Base-by-base conservation (phyloP, 2,797 vertebrate species). In the Poecilia gillii region DNA sequence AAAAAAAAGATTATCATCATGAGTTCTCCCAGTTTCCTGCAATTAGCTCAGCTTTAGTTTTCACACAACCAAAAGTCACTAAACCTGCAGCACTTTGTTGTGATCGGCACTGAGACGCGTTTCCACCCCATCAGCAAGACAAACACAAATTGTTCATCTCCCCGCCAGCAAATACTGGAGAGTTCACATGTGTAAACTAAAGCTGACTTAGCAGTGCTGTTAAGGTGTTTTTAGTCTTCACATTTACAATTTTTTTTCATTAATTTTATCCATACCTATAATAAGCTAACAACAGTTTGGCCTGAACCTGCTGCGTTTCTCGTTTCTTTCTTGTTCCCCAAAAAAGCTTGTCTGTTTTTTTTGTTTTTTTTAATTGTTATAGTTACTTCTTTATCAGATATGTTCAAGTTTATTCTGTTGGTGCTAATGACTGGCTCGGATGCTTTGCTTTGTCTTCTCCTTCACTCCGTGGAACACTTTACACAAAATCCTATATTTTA, bases 1-100 rank as follows among this genome's bases (percentile, higher is more conserved):
- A 51, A 25, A 53, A 9, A 77, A 77, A 76, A 80, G 68, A 86
- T 90, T 77, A 82, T 78, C 43, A 80, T 79, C 51, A 86, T 85
- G 28, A 53, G 45, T 72, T 78, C 83, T 83, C 41, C 31, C 23
- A 36, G 82, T 78, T 86, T 91, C 81, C 81, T 83, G 76, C 59
- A 81, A 77, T 89, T 88, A 79, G 33, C 74, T 41, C 74, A 79
- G 79, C 64, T 80, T 47, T 75, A 45, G 74, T 76, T 84, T 82
- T 74, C 33, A 62, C 41, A 23, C 33, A 45, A 43, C 12, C 23
- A 43, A 45, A 70, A 68, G 64, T 79, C 33, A 59, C 47, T 14
- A 45, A 72, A 78, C 47, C 66, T 77, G 59, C 53, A 78, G 57
- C 47, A 45, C 0, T 70, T 75, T 64, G 62, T 73, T 39, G 47